Evolutionary conservation across 2,113 vertebrate genomes (phyloP).

Genomic region (Brachirus orientalis): DNA sequence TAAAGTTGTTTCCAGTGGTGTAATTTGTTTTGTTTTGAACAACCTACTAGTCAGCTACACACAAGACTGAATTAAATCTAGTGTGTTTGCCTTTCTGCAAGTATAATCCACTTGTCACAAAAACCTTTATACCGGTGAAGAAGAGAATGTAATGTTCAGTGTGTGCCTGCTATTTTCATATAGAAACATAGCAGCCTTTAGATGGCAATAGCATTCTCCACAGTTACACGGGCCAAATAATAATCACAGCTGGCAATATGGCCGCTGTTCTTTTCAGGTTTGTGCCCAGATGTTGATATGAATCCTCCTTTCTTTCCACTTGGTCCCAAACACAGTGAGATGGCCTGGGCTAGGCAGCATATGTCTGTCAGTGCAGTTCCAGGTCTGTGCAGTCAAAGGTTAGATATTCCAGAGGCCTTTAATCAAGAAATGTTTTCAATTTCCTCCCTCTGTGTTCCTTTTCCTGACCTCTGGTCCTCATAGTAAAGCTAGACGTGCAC

Average conservation of each 20-base stretch:
- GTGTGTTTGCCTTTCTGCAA: background rate
- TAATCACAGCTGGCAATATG: conserved; percentile 43
- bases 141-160: too few species aligned
- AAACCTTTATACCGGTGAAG: conserved; percentile 3
- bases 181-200: conserved; percentile 28
- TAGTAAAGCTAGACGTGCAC: conserved; percentile 74
- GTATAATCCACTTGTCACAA: background rate
- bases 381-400: conserved; percentile 78
- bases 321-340: conserved; percentile 33
- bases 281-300: conserved; percentile 9
- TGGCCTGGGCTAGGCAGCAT: conserved; percentile 34
- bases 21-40: conserved; percentile 28
- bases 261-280: conserved; percentile 55
- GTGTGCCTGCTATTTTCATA: conserved; percentile 44
- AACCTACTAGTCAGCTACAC: conserved; percentile 8
- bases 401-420: conserved; percentile 80
- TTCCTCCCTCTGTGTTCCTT: conserved; percentile 74
- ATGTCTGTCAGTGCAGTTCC: conserved; percentile 46
- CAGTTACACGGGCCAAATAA: conserved; percentile 41
- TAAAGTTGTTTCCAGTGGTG: conserved; percentile 53
- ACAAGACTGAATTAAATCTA: background rate
- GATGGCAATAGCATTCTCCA: conserved; percentile 34
- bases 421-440: conserved; percentile 83
- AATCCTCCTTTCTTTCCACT: too few species aligned
- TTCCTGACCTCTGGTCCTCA: conserved; percentile 73